Percentiles rank a stretch among this genome's conserved stretches.
Conservation (phyloP, 2,113 vertebrate species). For the Misgurnus anguillicaudatus region DNA sequence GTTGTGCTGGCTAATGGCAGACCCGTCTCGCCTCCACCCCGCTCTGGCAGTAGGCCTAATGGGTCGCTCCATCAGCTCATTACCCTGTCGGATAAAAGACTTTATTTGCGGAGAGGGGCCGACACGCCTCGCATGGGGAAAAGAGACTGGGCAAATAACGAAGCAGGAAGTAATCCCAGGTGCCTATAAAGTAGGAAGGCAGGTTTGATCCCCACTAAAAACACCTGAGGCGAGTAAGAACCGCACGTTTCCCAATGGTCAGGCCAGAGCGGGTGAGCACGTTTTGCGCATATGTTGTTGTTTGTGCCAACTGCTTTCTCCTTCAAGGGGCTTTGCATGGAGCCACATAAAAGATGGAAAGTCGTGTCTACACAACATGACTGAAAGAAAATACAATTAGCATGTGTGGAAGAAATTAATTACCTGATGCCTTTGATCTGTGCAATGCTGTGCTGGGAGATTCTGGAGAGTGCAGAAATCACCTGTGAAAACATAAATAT, state of each 20-base stretch:
- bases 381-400: slow-evolving; percentile 43
- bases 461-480: slow-evolving; percentile 90
- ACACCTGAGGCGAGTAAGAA: slow-evolving; percentile 31
- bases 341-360: slow-evolving; percentile 36
- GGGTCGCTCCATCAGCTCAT: slow-evolving; percentile 66
- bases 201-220: slow-evolving; percentile 30
- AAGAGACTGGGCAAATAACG: slow-evolving; percentile 62
- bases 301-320: slow-evolving; percentile 31
- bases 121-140: slow-evolving; percentile 38
- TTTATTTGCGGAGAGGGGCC: slow-evolving; percentile 56
- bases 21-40: slow-evolving; percentile 32
- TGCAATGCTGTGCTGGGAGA: slow-evolving; percentile 91
- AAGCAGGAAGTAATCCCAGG: slow-evolving; percentile 54
- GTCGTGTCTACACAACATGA: slow-evolving; percentile 5
- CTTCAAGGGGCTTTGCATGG: not conserved
- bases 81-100: slow-evolving; percentile 65
- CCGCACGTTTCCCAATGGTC: not conserved
- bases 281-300: slow-evolving; percentile 35
- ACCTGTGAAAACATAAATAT: slow-evolving; percentile 77
- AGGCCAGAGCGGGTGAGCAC: not conserved
- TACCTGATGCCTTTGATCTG: slow-evolving; percentile 97
- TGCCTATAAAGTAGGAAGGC: slow-evolving; percentile 42
- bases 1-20: slow-evolving; percentile 62
- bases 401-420: slow-evolving; percentile 46
- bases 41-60: slow-evolving; percentile 64